phyloP scores from a whole-genome alignment of 2,888 invertebrate species.

The Macaria notata region DNA sequence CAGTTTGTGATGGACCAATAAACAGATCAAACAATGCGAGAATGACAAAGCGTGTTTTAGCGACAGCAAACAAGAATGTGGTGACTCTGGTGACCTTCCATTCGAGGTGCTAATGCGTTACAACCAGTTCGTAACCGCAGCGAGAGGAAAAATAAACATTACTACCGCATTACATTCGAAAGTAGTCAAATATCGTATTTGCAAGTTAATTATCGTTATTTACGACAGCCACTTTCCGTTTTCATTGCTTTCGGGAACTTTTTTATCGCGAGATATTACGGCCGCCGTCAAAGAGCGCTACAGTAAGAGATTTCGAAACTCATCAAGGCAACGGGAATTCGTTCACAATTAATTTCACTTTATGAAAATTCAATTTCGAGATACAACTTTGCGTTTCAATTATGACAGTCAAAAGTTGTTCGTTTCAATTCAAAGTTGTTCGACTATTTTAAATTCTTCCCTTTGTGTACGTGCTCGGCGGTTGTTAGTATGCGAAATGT shows the following conservation, averaged over 20 bases:
- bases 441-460: constrained; percentile 5
- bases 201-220: constrained; percentile 58
- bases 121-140: constrained; percentile 19
- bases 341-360: constrained; percentile 8
- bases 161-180: constrained; percentile 50
- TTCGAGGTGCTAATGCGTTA: constrained; percentile 31
- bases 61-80: constrained; percentile 12
- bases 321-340: constrained; percentile 12
- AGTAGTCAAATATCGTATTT: constrained; percentile 58
- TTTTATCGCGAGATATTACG: constrained; percentile 36
- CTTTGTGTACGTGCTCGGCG: constrained; percentile 2
- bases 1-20: background rate
- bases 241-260: constrained; percentile 46
- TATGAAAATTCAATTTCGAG: constrained; percentile 10
- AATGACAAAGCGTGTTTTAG: constrained; percentile 9
- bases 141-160: constrained; percentile 37
- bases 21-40: constrained; percentile 11
- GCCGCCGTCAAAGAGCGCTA: constrained; percentile 1
- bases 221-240: constrained; percentile 61
- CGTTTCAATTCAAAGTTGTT: constrained; percentile 4
- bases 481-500: background rate
- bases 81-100: constrained; percentile 28
- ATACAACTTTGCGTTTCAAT: constrained; percentile 11
- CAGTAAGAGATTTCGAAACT: constrained; percentile 8
- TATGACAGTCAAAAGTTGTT: constrained; percentile 12